Conservation (phyloP, 2,113 vertebrate genomes). For the Baryphthengus martii region DNA sequence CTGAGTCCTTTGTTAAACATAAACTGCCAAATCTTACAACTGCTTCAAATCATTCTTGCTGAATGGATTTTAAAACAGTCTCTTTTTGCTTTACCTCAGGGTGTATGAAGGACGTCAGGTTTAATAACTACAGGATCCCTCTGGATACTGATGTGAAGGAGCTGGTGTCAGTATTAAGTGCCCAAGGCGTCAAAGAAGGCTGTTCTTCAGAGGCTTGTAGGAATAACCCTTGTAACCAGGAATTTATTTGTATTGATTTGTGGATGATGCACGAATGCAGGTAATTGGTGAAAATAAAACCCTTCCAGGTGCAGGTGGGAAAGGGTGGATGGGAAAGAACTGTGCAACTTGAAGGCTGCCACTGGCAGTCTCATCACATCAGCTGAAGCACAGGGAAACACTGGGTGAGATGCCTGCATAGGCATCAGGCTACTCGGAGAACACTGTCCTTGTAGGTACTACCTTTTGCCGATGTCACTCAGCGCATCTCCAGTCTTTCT, state of each 20-base stretch:
- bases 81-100: constrained; percentile 70
- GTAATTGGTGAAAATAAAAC: constrained; percentile 54
- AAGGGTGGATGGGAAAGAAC: neutral
- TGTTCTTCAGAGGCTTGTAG: constrained; percentile 86
- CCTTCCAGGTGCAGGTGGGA: neutral
- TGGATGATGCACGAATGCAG: constrained; percentile 91
- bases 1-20: neutral
- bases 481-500: neutral
- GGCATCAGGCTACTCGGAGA: neutral
- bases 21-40: neutral
- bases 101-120: constrained; percentile 84
- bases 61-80: neutral
- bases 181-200: constrained; percentile 78
- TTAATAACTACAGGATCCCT: constrained; percentile 83
- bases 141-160: constrained; percentile 78
- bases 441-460: neutral
- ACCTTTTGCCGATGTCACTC: neutral
- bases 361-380: neutral
- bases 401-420: neutral
- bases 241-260: constrained; percentile 85
- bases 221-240: constrained; percentile 81
- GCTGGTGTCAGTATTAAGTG: constrained; percentile 76
- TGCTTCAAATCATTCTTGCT: constrained; percentile 7
- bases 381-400: neutral
- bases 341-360: neutral